Percentiles rank a stretch among this genome's conserved stretches.
These are phyloP conservation scores for Catotricha subobsoleta DNA, from an alignment of 2,888 invertebrate genomes.

Conservation along the genomic window DNA sequence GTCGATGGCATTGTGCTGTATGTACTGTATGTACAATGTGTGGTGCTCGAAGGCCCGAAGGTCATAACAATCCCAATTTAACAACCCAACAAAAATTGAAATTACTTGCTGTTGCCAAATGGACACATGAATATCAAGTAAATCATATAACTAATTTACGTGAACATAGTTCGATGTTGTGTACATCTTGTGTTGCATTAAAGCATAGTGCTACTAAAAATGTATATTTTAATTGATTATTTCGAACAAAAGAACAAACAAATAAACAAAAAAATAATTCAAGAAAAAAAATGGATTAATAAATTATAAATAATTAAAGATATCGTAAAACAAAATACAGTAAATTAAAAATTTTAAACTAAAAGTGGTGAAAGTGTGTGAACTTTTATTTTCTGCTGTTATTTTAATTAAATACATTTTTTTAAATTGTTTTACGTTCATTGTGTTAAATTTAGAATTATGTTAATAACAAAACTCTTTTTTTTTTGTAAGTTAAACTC, in stretches of 20 bases:
- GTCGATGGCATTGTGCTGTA: constrained; percentile 73
- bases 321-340: too few species aligned
- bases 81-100: constrained; percentile 26
- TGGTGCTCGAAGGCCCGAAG: constrained; percentile 36
- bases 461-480: too few species aligned
- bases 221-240: neutral
- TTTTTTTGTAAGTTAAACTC: too few species aligned
- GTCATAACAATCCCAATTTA: constrained; percentile 25
- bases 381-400: too few species aligned
- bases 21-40: constrained; percentile 53
- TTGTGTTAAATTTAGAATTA: too few species aligned
- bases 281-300: neutral
- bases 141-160: constrained; percentile 26
- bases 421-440: too few species aligned
- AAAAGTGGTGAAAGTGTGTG: too few species aligned
- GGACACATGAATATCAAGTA: constrained; percentile 17
- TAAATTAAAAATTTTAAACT: too few species aligned
- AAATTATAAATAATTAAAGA: too few species aligned
- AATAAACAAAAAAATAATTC: neutral
- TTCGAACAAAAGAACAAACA: neutral
- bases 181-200: constrained; percentile 40
- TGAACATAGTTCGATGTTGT: constrained; percentile 36
- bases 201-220: constrained; percentile 30
- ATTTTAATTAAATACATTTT: too few species aligned
- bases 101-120: constrained; percentile 28